phyloP scores from a whole-genome alignment of 2,797 vertebrate species.

The Neostethus bicornis region DNA sequence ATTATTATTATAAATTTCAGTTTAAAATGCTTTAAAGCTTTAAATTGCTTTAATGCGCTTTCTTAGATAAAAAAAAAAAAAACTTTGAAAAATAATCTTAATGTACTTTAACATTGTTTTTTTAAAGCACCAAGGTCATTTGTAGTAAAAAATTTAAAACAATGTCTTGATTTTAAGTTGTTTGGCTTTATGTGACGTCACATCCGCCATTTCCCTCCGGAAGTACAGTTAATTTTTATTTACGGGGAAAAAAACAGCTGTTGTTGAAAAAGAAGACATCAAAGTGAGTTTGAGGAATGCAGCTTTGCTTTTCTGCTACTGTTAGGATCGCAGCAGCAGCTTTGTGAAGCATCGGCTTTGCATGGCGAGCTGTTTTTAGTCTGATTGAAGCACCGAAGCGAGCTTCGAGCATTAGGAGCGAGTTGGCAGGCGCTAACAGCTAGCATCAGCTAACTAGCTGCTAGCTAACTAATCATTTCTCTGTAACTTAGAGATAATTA shows the following conservation, averaged over 20 bases:
- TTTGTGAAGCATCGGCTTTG: background rate
- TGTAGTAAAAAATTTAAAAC: background rate
- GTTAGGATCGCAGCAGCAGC: background rate
- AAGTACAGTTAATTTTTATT: conserved; percentile 84
- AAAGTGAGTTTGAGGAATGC: conserved; percentile 70
- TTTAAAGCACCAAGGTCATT: background rate
- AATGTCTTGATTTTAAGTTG: background rate
- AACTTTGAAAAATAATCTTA: no score
- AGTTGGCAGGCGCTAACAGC: conserved; percentile 67
- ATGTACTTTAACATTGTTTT: background rate
- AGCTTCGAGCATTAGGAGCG: conserved; percentile 67
- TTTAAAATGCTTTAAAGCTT: no score
- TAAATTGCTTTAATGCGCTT: no score
- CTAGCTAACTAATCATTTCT: conserved; percentile 44
- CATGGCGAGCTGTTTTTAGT: conserved; percentile 24
- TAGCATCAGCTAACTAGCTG: conserved; percentile 42
- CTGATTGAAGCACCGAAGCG: conserved; percentile 40
- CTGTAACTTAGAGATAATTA: no score
- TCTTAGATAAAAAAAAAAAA: no score
- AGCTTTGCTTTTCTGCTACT: background rate
- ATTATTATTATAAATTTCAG: no score
- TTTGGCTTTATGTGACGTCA: conserved; percentile 47
- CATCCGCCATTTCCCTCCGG: conserved; percentile 74
- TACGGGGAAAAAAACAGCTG: conserved; percentile 80
- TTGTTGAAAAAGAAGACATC: conserved; percentile 77